Base-by-base conservation (phyloP, 2,888 invertebrate species). In the Noctua fimbriata region DNA sequence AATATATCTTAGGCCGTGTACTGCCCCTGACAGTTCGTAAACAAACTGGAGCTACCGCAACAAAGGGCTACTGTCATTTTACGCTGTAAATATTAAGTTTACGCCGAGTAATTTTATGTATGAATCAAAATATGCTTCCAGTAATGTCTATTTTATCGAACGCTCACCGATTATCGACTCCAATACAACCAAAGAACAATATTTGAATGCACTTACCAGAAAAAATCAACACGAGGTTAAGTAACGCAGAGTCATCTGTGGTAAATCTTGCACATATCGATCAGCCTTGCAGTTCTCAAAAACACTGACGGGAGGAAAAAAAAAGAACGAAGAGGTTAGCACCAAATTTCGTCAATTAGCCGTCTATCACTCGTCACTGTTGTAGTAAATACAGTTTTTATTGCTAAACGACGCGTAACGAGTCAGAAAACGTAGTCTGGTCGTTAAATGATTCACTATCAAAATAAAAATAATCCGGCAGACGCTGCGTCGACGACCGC, bases 21-120 rank as follows among this genome's bases (percentile, higher is more conserved):
- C 96, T 97, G 97, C 93, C 96, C 96, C 96, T 97, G 97, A 97
- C 97, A 97, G 97, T 97, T 97, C 96, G 97, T 97, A 97, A 97
- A 97, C 97, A 97, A 97, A 97, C 97, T 96, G 96, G 94, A 96
- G 95, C 96, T 97, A 96, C 96, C 96, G 96, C 96, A 96, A 97
- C 96, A 96, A 95, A 94, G 94, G 92, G 88, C 86, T 89, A 92
- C 89, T 92, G 92, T 91, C 91, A 92, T 92, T 93, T 92, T 89
- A 81, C 76, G 85, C 80, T 81, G 81, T 79, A 89, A 92, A 91
- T 92, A 90, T 81, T 83, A 87, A 86, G 76, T 82, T 78, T 73
- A 49, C 73, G 76, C 79, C 83, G 85, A 90, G 87, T 85, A 79
- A 79, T 85, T 82, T 79, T 79, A 81, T 77, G 67, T 76, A 81